Percentiles rank a stretch among this genome's conserved stretches.
phyloP scores from a whole-genome alignment of 2,113 vertebrate genomes.

The Naja naja region DNA sequence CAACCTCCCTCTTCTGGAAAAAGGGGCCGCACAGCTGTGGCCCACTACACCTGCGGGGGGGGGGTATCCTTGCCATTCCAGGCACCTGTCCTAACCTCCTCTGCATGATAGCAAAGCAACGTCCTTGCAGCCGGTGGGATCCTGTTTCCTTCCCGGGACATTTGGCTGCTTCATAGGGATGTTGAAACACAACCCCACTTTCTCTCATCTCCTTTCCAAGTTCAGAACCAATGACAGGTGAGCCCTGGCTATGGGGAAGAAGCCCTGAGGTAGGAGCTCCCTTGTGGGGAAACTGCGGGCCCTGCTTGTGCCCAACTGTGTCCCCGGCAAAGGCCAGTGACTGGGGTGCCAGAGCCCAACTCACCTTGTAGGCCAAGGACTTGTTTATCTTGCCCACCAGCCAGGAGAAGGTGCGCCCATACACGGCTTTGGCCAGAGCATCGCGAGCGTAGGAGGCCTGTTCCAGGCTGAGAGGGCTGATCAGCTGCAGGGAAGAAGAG shows the following conservation, averaged over 20 bases:
- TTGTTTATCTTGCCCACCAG: constrained; percentile 93
- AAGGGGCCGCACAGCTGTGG: no score
- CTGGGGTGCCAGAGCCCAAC: background rate
- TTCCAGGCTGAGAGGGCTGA: constrained; percentile 93
- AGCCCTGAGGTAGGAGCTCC: background rate
- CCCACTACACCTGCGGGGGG: no score
- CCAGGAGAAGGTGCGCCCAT: constrained; percentile 96
- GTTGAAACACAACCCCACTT: background rate
- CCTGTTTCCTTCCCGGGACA: background rate
- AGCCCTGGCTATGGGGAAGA: background rate
- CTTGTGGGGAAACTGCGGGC: background rate
- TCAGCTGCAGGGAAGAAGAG: constrained; percentile 70
- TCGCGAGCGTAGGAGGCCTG: constrained; percentile 91
- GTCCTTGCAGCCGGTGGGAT: background rate
- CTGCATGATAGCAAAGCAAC: background rate
- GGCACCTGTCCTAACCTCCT: background rate
- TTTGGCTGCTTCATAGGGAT: background rate
- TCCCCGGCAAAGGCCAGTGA: background rate
- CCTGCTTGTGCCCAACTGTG: accelerated
- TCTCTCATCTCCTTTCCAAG: background rate
- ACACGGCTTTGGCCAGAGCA: constrained; percentile 90
- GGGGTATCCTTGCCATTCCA: background rate
- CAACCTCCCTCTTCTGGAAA: no score
- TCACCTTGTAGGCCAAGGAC: constrained; percentile 88
- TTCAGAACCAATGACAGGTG: background rate